phyloP scores from a whole-genome alignment of 1,140 invertebrate species.

The Octopus sinensis region DNA sequence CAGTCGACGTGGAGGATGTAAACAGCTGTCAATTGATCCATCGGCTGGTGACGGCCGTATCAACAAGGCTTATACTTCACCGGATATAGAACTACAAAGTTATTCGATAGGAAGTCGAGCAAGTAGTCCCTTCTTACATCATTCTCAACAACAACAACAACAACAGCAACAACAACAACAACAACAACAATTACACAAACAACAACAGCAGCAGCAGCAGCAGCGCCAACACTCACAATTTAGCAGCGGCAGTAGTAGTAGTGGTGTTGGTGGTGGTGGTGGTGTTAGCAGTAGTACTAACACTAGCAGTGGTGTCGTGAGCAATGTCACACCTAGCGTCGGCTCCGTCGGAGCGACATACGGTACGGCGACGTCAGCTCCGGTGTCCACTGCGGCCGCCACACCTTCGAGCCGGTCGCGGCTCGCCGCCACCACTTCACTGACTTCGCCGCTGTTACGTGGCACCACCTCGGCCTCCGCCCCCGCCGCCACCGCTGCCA shows the following conservation, averaged over 20 bases:
- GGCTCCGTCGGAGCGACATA: too few relatives aligned
- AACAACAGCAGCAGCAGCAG: not conserved
- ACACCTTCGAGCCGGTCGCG: too few relatives aligned
- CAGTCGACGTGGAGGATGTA: not conserved
- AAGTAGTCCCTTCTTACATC: not conserved
- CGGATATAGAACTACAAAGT: slow-evolving; percentile 47
- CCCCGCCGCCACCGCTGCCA: too few relatives aligned
- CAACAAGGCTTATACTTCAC: slow-evolving; percentile 47
- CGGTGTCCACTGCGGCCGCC: too few relatives aligned
- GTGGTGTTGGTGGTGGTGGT: too few relatives aligned
- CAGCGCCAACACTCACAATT: too few relatives aligned
- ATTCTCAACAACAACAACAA: slow-evolving; percentile 4
- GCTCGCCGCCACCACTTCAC: too few relatives aligned
- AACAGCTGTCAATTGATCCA: slow-evolving; percentile 15
- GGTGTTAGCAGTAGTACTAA: not conserved
- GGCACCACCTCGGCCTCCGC: too few relatives aligned
- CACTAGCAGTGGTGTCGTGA: not conserved
- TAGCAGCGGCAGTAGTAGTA: too few relatives aligned
- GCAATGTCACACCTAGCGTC: too few relatives aligned
- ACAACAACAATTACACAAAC: not conserved
- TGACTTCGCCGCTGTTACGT: too few relatives aligned
- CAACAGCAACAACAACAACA: not conserved
- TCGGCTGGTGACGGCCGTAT: slow-evolving; percentile 36
- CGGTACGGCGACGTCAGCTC: too few relatives aligned
- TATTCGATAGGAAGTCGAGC: slow-evolving; percentile 22